phyloP scores from a whole-genome alignment of 2,113 vertebrate species.

The Amblyornis subalaris region DNA sequence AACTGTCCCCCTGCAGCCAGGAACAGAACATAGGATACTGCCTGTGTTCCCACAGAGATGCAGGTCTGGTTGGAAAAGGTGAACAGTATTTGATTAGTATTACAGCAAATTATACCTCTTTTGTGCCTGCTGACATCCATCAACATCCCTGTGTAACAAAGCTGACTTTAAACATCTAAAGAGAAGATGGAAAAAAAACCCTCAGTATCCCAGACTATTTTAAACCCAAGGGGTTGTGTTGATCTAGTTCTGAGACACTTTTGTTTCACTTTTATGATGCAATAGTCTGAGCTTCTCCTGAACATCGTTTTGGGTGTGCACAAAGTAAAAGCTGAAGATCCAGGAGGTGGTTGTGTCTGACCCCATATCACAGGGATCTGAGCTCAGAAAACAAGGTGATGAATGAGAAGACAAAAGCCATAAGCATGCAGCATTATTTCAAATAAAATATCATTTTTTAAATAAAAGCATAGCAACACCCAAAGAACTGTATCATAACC shows the following conservation, averaged over 20 bases:
- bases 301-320: not conserved
- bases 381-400: not conserved
- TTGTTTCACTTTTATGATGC: not conserved
- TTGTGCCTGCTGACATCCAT: not conserved
- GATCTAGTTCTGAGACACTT: not conserved
- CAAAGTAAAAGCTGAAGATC: not conserved
- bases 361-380: rapidly evolving
- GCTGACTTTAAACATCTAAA: not conserved
- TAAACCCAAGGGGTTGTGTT: not conserved
- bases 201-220: not conserved
- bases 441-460: rapidly evolving
- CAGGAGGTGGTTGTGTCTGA: not conserved
- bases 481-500: not conserved
- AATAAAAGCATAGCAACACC: not conserved
- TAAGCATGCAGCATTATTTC: not conserved
- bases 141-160: not conserved
- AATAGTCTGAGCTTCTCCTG: not conserved
- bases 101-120: not conserved
- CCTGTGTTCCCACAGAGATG: not conserved
- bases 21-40: not conserved
- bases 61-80: not conserved
- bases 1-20: not conserved
- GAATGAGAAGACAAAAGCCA: not conserved
- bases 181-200: not conserved
- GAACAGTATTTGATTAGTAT: not conserved